These are phyloP conservation scores for Buphagus erythrorhynchus DNA, from an alignment of 2,797 vertebrate genomes.

Conservation along the genomic window DNA sequence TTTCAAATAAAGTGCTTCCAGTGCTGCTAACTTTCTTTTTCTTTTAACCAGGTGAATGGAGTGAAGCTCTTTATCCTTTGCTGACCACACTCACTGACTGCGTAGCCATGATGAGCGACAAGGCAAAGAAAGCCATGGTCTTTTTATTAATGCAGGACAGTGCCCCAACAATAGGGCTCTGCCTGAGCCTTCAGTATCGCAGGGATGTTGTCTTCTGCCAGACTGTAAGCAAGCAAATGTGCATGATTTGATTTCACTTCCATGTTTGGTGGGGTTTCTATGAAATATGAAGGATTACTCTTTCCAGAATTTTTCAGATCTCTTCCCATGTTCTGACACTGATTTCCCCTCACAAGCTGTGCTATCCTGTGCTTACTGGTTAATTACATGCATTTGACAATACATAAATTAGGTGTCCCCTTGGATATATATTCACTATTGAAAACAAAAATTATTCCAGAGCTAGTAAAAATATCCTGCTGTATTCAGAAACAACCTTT, in stretches of 20 bases:
- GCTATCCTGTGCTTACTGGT: neutral
- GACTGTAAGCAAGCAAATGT: constrained; percentile 82
- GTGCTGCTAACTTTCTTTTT: neutral
- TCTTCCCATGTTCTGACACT: neutral
- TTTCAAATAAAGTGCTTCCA: neutral
- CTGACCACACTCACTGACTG: constrained; percentile 94
- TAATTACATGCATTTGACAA: neutral
- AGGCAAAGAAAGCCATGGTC: constrained; percentile 97
- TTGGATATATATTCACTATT: neutral
- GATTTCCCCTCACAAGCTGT: neutral
- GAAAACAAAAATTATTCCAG: neutral
- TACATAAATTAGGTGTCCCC: neutral
- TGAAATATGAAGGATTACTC: neutral
- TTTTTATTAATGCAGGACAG: constrained; percentile 98
- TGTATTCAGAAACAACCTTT: neutral
- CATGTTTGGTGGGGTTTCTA: neutral
- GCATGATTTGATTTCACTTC: neutral
- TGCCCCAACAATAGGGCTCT: constrained; percentile 92
- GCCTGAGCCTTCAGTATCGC: constrained; percentile 93
- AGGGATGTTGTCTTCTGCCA: constrained; percentile 98
- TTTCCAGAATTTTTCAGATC: neutral
- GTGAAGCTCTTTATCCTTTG: constrained; percentile 92
- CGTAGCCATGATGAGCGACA: constrained; percentile 96
- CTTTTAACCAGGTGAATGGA: constrained; percentile 91
- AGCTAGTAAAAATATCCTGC: neutral